Base-by-base conservation (phyloP, 2,888 invertebrate genomes). In the Drosophila quasianomalipes region DNA sequence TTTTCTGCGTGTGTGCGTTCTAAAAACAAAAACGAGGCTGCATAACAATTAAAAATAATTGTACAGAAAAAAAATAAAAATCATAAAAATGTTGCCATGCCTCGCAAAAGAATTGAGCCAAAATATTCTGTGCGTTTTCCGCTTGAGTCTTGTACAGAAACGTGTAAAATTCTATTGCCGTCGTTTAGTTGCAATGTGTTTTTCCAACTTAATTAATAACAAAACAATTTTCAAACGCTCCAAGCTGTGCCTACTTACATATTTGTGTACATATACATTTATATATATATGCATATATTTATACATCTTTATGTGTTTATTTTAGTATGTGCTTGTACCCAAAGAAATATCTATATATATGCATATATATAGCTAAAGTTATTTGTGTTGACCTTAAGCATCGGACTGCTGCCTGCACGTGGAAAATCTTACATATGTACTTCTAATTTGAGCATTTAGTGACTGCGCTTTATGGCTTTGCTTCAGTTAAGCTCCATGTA, bases 31-130 rank as follows among this genome's bases (percentile, higher is more conserved):
- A 79, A 66, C 54, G 76, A 79, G 78, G 82, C 79, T 79, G 78
- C 78, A 79, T 76, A 79, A 81, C 77, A 79, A 79, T 81, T 79
- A 79, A 76, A 81, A 79, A 81, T 82, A 74, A 79, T 83, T 83
- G 70, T 70, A 41, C 44, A 49, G 68, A 51, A 53, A 65, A 22
- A 51, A 63, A 47, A 47, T 16, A 26, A 81, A 47, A 67, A 61
- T 57, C 57, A 76, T 67, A 72, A 66, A 79, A 76, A 73, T 79
- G 77, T 81, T 72, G 72, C 78, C 64, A 59, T 62, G 76, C 61
- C 51, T 64, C 57, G 67, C 67, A 64, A 80, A 80, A 80, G 81
- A 80, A 58, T 62, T 57, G n/a, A 63, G 65, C 76, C 47, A 78
- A 76, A 77, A 47, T n/a, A 41, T 67, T 70, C 60, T 71, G 71